Conservation (phyloP, 2,888 invertebrate species). For the Geotrupes spiniger region DNA sequence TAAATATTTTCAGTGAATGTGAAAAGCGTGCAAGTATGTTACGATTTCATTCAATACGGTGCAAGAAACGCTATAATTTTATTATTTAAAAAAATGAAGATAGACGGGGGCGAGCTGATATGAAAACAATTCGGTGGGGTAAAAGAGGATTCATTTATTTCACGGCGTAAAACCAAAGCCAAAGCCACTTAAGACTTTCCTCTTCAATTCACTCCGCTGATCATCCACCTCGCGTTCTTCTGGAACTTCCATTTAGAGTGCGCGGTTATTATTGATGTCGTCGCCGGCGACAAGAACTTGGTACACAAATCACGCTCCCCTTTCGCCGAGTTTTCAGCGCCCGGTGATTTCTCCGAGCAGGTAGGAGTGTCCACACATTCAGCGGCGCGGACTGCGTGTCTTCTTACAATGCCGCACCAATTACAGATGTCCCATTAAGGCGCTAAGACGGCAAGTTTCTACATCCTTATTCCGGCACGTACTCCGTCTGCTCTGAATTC, state of each 20-base stretch:
- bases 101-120: slow-evolving; percentile 25
- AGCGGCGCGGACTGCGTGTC: slow-evolving; percentile 31
- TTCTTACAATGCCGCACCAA: slow-evolving; percentile 36
- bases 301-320: slow-evolving; percentile 37
- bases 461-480: slow-evolving; percentile 31
- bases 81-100: slow-evolving; percentile 10
- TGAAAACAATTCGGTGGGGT: slow-evolving; percentile 37
- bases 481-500: slow-evolving; percentile 33
- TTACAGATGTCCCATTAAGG: slow-evolving; percentile 30
- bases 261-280: slow-evolving; percentile 34
- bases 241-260: slow-evolving; percentile 27
- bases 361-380: slow-evolving; percentile 37
- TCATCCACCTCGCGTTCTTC: slow-evolving; percentile 32
- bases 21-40: too few relatives aligned
- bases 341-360: slow-evolving; percentile 26
- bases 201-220: slow-evolving; percentile 39
- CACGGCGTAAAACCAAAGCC: slow-evolving; percentile 41
- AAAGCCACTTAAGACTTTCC: slow-evolving; percentile 44
- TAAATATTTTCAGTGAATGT: too few relatives aligned
- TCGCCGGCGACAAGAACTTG: slow-evolving; percentile 34
- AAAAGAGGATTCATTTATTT: slow-evolving; percentile 36
- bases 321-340: slow-evolving; percentile 26
- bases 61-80: too few relatives aligned
- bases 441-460: slow-evolving; percentile 32
- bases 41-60: too few relatives aligned